Base-by-base conservation (phyloP, 2,888 invertebrate genomes). In the Pammene fasciana region DNA sequence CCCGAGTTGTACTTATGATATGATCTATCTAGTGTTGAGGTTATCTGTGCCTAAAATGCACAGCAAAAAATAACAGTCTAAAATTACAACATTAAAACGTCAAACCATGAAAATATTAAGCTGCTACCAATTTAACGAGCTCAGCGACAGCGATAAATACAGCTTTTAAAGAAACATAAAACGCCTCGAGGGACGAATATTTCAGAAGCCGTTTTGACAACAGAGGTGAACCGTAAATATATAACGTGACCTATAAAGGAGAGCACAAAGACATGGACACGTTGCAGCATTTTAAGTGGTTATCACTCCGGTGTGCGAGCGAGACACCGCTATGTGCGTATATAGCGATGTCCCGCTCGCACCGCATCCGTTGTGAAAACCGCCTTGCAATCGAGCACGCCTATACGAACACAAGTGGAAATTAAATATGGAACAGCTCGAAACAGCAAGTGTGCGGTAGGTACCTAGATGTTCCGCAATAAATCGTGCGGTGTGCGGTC, bases 331-430 rank as follows among this genome's bases (percentile, higher is more conserved):
- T 26, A 26, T 26, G 26, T 26, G 4, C 26, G 26, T 26, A 26
- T 26, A 26, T 26, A 26, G 26, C 4, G 4, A 26, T 26, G 26
- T 26, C 26, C 26, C 26, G 26, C 26, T 26, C 26, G 26, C 26
- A 26, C 26, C 26, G 26, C 26, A 26, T 26, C 26, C 26, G 26
- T 26, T 26, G 26, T 26, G 26, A 26, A 26, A 26, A 26, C 26
- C 26, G 26, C 26, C 26, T 26, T 9, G 38, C 9, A 38, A 74
- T 68, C 72, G 74, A 74, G 10, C 43, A 56, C 56, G 73, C 71
- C 72, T 71, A 85, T 86, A 86, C 86, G 86, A 87, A 87, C 86
- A 88, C 86, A 86, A 84, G 54, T 72, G 72, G 56, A 72, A 72
- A 76, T 72, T 68, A 66, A 50, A 50, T 62, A 55, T 62, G 48